phyloP scores from a whole-genome alignment of 2,113 vertebrate species.

The Urocynchramus pylzowi region DNA sequence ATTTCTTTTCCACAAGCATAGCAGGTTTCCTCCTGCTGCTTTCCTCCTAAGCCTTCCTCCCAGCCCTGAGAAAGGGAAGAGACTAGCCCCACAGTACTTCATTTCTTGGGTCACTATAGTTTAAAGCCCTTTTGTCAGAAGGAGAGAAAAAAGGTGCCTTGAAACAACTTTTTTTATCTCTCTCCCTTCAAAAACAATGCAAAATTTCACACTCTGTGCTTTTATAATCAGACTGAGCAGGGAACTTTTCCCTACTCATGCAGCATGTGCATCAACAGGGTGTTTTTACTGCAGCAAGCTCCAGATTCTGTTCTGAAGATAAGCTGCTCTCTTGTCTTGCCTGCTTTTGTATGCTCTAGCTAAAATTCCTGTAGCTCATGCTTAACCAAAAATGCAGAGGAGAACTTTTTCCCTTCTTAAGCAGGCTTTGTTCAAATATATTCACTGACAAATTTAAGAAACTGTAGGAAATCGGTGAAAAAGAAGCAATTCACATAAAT shows the following conservation, averaged over 20 bases:
- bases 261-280: background rate
- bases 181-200: background rate
- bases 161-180: background rate
- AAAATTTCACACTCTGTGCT: background rate
- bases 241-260: background rate
- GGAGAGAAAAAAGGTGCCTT: background rate
- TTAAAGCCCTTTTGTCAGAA: background rate
- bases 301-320: background rate
- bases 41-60: background rate
- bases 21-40: background rate
- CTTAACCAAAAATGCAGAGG: background rate
- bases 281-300: background rate
- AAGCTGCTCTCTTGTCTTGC: background rate
- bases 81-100: background rate
- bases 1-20: background rate
- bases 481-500: background rate
- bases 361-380: conserved; percentile 11
- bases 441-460: background rate
- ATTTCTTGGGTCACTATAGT: background rate
- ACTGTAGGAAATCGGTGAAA: background rate
- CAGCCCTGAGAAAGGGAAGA: background rate
- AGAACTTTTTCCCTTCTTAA: conserved; percentile 10
- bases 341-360: background rate
- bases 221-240: background rate
- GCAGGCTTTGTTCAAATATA: conserved; percentile 20